A percentile compares a stretch with the other conserved stretches of the same genome.
Conservation (phyloP, 2,113 vertebrate genomes). For the Zosterops japonicus region DNA sequence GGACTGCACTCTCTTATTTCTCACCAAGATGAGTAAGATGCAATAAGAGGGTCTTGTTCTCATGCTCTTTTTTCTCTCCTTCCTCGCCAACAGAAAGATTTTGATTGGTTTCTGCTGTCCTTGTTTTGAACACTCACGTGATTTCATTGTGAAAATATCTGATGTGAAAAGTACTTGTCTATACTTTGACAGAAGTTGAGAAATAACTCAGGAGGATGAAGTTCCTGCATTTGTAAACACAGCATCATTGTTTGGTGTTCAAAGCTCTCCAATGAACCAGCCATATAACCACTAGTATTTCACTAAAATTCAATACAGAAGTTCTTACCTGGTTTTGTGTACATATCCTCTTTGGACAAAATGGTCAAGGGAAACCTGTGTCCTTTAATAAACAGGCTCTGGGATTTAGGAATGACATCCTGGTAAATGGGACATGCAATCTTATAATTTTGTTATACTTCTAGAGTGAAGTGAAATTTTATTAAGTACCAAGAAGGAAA, state of each 20-base stretch:
- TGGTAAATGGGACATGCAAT: background rate
- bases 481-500: background rate
- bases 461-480: background rate
- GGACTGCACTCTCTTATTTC: background rate
- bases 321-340: background rate
- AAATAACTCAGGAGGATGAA: background rate
- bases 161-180: background rate
- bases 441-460: background rate
- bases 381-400: background rate
- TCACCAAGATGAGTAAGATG: background rate
- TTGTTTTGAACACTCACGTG: background rate
- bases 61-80: background rate
- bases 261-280: background rate
- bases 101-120: background rate
- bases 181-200: background rate
- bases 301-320: background rate
- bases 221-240: background rate
- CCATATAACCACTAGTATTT: background rate
- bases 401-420: background rate
- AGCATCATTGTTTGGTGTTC: background rate
- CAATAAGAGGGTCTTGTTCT: background rate
- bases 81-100: background rate
- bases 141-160: background rate
- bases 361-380: background rate
- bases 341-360: background rate